Percentiles rank a stretch among this genome's conserved stretches.
These are phyloP conservation scores for Microctenopoma stevenorrisi DNA, from an alignment of 2,797 vertebrate genomes.

Conservation along the genomic window DNA sequence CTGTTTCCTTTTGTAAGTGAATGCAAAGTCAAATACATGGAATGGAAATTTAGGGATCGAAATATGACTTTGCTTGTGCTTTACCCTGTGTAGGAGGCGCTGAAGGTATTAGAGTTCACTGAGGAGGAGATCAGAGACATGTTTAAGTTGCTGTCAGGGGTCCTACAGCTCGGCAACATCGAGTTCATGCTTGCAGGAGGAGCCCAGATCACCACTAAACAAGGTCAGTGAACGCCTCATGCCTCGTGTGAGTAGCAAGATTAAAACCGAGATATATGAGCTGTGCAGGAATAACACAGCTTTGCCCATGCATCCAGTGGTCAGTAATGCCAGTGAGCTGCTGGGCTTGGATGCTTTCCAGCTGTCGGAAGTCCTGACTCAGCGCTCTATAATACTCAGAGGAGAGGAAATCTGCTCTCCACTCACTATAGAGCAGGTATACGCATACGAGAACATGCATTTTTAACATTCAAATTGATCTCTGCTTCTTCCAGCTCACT, in stretches of 20 bases:
- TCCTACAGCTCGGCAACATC: conserved; percentile 91
- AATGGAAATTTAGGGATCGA: no score
- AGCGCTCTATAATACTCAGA: conserved; percentile 93
- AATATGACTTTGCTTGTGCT: background rate
- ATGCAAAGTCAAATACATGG: no score
- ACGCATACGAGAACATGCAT: conserved; percentile 4
- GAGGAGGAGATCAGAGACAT: conserved; percentile 93
- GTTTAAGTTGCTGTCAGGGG: conserved; percentile 92
- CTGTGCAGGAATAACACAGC: conserved; percentile 2
- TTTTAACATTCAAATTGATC: background rate
- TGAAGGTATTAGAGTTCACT: conserved; percentile 91
- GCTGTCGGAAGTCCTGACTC: conserved; percentile 92
- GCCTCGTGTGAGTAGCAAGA: background rate
- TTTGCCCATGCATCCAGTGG: conserved; percentile 77
- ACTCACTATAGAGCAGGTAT: conserved; percentile 91
- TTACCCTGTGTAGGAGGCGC: conserved; percentile 83
- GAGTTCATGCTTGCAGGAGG: conserved; percentile 96
- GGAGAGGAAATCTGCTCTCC: conserved; percentile 96
- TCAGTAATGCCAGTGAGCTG: conserved; percentile 89
- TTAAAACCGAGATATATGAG: background rate
- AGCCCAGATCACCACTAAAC: conserved; percentile 92
- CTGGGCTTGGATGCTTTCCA: conserved; percentile 92
- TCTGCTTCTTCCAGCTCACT: background rate
- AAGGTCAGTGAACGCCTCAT: conserved; percentile 74
- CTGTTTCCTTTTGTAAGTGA: no score